A percentile compares a stretch with the other conserved stretches of the same genome.
These are phyloP conservation scores for Eremobia ochroleuca DNA, from an alignment of 2,888 invertebrate species.

Conservation along the genomic window DNA sequence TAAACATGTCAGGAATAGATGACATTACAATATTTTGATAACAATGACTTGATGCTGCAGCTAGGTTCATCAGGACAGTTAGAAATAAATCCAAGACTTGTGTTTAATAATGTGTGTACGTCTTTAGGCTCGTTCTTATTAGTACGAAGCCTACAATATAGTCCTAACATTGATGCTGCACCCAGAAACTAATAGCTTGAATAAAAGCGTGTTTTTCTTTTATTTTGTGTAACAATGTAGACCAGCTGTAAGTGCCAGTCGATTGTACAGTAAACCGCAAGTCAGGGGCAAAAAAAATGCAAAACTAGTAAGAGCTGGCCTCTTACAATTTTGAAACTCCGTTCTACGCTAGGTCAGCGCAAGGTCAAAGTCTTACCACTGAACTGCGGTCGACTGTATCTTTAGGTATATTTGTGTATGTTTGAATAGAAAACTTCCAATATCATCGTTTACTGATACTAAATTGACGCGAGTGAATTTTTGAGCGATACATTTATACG, in stretches of 20 bases:
- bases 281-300: neutral
- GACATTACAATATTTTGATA: neutral
- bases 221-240: neutral
- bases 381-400: neutral
- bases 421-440: constrained; percentile 12
- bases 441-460: neutral
- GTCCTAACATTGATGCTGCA: neutral
- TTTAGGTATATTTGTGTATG: neutral
- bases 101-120: neutral
- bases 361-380: neutral
- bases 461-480: neutral
- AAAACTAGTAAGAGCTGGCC: neutral
- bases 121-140: neutral
- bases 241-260: no score
- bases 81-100: neutral
- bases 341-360: neutral
- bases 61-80: neutral
- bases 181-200: neutral
- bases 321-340: neutral
- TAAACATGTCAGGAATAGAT: neutral
- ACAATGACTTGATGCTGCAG: neutral
- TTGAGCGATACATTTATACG: neutral
- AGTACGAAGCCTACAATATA: neutral
- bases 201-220: neutral
- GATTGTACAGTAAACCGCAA: neutral